Conservation (phyloP, 1,140 invertebrate genomes). For the Euwallacea similis region DNA sequence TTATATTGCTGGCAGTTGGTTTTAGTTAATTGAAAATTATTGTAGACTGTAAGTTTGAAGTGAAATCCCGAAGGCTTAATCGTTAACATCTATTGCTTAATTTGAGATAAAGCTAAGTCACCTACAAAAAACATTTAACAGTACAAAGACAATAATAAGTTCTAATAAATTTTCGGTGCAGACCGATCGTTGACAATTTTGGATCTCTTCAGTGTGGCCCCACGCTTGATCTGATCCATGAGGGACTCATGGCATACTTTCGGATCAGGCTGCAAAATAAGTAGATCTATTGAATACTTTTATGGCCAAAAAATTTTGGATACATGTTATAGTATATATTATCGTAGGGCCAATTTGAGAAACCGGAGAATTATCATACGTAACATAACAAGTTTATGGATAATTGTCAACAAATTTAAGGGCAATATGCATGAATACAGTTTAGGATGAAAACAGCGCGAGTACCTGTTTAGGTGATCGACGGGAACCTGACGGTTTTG, state of each 20-base stretch:
- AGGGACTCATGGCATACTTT: conserved; percentile 72
- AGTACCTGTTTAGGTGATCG: too few species aligned
- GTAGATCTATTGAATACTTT: not conserved
- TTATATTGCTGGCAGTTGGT: too few species aligned
- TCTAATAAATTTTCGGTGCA: conserved; percentile 52
- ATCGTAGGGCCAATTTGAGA: too few species aligned
- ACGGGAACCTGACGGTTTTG: too few species aligned
- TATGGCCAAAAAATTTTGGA: too few species aligned
- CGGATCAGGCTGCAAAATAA: conserved; percentile 63
- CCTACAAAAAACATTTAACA: not conserved
- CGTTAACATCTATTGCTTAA: not conserved
- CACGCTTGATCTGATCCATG: conserved; percentile 89
- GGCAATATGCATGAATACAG: too few species aligned
- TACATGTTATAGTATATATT: too few species aligned
- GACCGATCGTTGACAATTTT: conserved; percentile 53
- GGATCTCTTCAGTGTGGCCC: conserved; percentile 70
- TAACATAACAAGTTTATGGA: too few species aligned
- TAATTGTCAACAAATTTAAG: too few species aligned
- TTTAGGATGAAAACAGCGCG: too few species aligned
- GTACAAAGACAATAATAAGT: not conserved
- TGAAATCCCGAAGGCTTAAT: not conserved
- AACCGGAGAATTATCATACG: too few species aligned
- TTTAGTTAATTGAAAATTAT: too few species aligned
- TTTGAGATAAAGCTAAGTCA: not conserved
- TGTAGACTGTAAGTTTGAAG: not conserved